Conservation (phyloP, 1,140 invertebrate genomes). For the Metaphire vulgaris region DNA sequence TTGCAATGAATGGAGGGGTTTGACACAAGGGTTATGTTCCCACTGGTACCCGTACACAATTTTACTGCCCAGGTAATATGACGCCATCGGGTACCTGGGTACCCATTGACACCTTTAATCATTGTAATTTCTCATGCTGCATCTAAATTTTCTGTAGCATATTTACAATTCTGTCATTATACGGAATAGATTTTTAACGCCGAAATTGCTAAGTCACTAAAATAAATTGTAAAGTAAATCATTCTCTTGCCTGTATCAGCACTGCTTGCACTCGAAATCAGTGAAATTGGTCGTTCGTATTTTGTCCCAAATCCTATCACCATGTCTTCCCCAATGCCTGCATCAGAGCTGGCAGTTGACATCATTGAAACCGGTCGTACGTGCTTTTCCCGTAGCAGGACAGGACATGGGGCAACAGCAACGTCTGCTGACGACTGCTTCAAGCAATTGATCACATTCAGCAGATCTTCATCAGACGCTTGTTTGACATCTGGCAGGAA, state of each 20-base stretch:
- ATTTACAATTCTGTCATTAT: too few species aligned
- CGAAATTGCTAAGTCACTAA: too few species aligned
- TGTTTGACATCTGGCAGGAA: too few species aligned
- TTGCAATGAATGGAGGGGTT: too few species aligned
- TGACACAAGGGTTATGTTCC: too few species aligned
- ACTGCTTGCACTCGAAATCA: not conserved
- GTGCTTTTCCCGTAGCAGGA: not conserved
- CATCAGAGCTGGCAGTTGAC: not conserved
- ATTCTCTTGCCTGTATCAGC: not conserved
- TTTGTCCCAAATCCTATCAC: not conserved
- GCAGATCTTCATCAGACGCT: not conserved
- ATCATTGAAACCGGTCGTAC: not conserved
- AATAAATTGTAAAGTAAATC: not conserved
- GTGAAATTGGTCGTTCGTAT: not conserved
- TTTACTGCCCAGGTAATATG: too few species aligned
- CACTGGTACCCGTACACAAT: too few species aligned
- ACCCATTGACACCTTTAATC: too few species aligned
- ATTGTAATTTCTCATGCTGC: too few species aligned
- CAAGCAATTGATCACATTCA: not conserved
- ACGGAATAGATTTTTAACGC: too few species aligned
- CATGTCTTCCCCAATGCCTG: not conserved
- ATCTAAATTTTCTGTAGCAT: too few species aligned
- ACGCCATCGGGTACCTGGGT: too few species aligned
- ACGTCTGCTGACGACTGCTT: not conserved
- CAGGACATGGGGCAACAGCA: not conserved